Evolutionary conservation across 2,797 vertebrate genomes (phyloP).

Genomic region (Gadopsis marmoratus): DNA sequence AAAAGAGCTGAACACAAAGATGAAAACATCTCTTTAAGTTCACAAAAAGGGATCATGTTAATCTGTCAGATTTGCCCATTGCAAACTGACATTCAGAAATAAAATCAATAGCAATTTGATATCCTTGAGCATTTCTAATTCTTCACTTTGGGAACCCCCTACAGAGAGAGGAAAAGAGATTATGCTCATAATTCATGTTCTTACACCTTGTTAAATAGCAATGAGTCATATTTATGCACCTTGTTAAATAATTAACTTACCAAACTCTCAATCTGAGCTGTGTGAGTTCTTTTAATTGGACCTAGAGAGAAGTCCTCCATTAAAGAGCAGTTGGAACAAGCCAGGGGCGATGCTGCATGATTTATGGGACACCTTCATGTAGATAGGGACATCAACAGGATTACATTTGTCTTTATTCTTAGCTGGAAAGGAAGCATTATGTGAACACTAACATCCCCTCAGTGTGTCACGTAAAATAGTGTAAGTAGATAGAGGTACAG

Average conservation of each 20-base stretch:
- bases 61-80: not conserved
- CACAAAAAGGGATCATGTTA: conserved; percentile 6
- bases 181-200: conserved; percentile 74
- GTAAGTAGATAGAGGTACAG: not conserved
- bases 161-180: conserved; percentile 50
- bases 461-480: conserved; percentile 29
- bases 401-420: conserved; percentile 67
- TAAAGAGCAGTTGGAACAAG: conserved; percentile 67
- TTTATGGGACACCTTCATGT: conserved; percentile 72
- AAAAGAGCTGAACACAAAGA: not conserved
- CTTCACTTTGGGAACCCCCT: conserved; percentile 41
- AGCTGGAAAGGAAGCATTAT: conserved; percentile 34
- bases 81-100: not conserved
- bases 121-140: conserved; percentile 31
- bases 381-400: conserved; percentile 66
- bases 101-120: conserved; percentile 4
- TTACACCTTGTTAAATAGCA: conserved; percentile 78
- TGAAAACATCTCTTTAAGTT: not conserved
- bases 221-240: conserved; percentile 73
- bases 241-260: conserved; percentile 80
- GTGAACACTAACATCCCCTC: conserved; percentile 16
- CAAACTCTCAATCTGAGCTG: conserved; percentile 70
- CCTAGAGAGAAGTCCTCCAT: conserved; percentile 67
- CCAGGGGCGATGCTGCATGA: conserved; percentile 72
- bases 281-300: conserved; percentile 79